Evolutionary conservation across 2,113 vertebrate species (phyloP), one percentile per base, ranked within the genome.

Genomic region (Mustelus asterias): DNA sequence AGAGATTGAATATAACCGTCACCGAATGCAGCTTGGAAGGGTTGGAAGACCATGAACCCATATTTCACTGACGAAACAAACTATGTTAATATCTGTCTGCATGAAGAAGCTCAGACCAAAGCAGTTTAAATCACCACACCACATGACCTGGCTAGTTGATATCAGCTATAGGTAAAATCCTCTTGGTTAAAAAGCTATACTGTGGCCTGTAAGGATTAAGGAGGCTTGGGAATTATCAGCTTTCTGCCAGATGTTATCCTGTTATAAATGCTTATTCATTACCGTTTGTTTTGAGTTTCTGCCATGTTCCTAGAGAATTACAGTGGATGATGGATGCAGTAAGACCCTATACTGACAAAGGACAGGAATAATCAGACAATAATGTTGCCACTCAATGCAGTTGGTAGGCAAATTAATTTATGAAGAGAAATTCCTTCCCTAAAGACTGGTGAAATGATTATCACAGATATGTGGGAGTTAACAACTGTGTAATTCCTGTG

Each of bases 151-250:
- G 44, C 26, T 72, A 11, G 69, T 54, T 95, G 65, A 14, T 54
- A 14, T 76, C 94, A 72, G 70, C 37, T 69, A 60, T 65, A 26
- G n/a, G 22, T 67, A 94, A 69, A 69, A 3, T 72, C 72, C 24
- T 95, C 69, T 29, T 95, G 22, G 41, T 48, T 70, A 72, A 95
- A 95, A 72, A 72, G 20, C 22, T 67, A 95, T 76, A 9, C 37
- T 65, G 11, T 44, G 70, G 14, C 3, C 22, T 2, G 54, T 72
- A 33, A 72, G 10, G 3, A 76, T 72, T 72, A 70, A 48, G 11
- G 41, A 29, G 26, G 94, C 94, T 72, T 26, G 69, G 67, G 69
- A 72, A 72, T 90, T 60, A 90, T 54, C 88, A 90, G 86, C 94
- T 54, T 54, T 48, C 41, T 9, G 48, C 94, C 67, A 95, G 22